Evolutionary conservation across 2,797 vertebrate species (phyloP), one percentile per base, ranked within the genome.

Genomic region (Sciaenops ocellatus): DNA sequence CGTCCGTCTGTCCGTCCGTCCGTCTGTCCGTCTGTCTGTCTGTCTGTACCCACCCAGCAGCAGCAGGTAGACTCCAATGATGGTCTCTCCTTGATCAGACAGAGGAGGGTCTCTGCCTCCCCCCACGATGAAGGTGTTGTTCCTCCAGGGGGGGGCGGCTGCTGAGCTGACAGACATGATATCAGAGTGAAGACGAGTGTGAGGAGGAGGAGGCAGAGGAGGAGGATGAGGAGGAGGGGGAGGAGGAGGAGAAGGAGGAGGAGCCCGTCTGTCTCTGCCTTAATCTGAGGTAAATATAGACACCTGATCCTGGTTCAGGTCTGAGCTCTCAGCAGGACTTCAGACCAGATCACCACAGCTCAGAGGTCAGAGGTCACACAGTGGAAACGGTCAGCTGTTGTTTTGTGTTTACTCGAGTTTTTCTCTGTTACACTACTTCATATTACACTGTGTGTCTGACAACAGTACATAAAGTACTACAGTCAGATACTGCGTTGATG

Each of bases 11-110:
- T 30, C 30, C 30, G 5, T 30, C 28, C 4, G 5, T 50, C 12
- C n/a, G 55, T 47, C 50, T 48, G 30, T 41, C 51, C 42, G 26
- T 48, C 9, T 22, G 28, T 69, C n/a, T 65, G n/a, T 64, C 50
- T 3, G 26, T 1, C 11, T 11, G 50, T 3, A 10, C 76, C 50
- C 50, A 96, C 95, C 95, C 55, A 96, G 87, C 80, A 94, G 87
- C 86, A 97, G 93, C 13, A 96, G 94, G 85, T 95, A 96, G 65
- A 95, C 91, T 57, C 95, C 96, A 72, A 96, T 95, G 82, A 95
- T 90, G 51, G 95, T 96, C 82, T 96, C 95, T 69, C 94, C 95
- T 91, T 97, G 95, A 84, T 97, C 93, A 0, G 95, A 95, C 52
- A 94, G 66, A 66, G 95, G 90, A 47, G 90, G 85, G 51, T 97